A percentile compares a stretch with the other conserved stretches of the same genome.
These are phyloP conservation scores for Mythimna pallens DNA, from an alignment of 2,888 invertebrate genomes.

Conservation along the genomic window DNA sequence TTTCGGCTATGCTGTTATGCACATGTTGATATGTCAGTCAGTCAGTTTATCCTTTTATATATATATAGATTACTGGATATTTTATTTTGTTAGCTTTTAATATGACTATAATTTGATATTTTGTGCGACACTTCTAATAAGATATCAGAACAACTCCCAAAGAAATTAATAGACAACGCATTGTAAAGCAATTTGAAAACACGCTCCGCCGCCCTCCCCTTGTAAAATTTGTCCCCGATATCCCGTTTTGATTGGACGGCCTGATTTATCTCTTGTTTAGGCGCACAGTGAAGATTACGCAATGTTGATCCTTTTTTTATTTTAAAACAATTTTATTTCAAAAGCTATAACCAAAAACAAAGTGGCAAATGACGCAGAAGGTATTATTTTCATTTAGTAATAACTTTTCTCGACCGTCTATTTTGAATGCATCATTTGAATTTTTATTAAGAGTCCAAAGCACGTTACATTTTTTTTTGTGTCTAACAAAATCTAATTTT, in stretches of 20 bases:
- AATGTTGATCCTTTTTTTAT: slow-evolving; percentile 78
- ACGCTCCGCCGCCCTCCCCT: slow-evolving; percentile 84
- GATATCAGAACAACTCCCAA: slow-evolving; percentile 49
- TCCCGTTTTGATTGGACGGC: slow-evolving; percentile 89
- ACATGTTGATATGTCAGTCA: no score
- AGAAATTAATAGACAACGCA: slow-evolving; percentile 85
- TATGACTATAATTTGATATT: slow-evolving; percentile 19
- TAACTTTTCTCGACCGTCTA: neutral
- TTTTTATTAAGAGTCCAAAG: slow-evolving; percentile 2
- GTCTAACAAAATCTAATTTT: neutral
- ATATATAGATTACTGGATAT: neutral
- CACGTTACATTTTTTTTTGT: neutral
- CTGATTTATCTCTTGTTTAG: slow-evolving; percentile 89
- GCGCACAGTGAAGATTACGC: slow-evolving; percentile 70
- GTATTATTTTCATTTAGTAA: neutral
- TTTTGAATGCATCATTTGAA: slow-evolving; percentile 13
- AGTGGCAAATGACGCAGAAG: neutral
- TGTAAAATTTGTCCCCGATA: slow-evolving; percentile 88
- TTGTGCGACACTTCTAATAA: slow-evolving; percentile 8
- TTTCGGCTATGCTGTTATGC: no score
- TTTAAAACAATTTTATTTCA: slow-evolving; percentile 17
- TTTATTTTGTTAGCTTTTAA: slow-evolving; percentile 10
- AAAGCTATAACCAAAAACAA: slow-evolving; percentile 13
- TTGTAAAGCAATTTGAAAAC: slow-evolving; percentile 88
- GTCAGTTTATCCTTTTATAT: no score